phyloP scores from a whole-genome alignment of 2,888 invertebrate genomes.

The Callyntrura sp. region DNA sequence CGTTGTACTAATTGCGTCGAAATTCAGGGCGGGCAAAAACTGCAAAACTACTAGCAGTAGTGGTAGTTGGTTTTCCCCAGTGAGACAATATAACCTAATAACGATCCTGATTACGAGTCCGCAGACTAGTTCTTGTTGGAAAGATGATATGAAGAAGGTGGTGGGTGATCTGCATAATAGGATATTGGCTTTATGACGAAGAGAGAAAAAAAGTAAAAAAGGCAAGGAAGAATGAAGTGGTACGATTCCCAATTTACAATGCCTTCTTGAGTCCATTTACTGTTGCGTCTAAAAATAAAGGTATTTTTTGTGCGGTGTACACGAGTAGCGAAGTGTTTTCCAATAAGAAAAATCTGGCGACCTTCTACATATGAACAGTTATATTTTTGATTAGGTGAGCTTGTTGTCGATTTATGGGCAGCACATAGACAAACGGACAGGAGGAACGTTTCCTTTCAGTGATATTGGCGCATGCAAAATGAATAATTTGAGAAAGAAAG shows the following conservation, averaged over 20 bases:
- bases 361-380: too few relatives aligned
- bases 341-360: neutral
- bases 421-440: neutral
- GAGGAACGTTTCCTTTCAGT: neutral
- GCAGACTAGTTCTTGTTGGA: neutral
- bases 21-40: slow-evolving; percentile 28
- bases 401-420: neutral
- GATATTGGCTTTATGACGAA: neutral
- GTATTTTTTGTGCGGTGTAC: too few relatives aligned
- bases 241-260: neutral
- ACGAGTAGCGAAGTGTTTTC: neutral
- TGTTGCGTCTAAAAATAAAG: neutral
- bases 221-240: slow-evolving; percentile 1
- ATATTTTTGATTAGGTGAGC: too few relatives aligned
- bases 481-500: slow-evolving; percentile 10
- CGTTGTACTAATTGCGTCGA: slow-evolving; percentile 12
- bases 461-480: neutral
- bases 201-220: neutral
- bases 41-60: neutral
- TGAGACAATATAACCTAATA: slow-evolving; percentile 9
- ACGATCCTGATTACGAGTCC: neutral
- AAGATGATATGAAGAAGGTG: neutral
- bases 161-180: slow-evolving; percentile 22
- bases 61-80: slow-evolving; percentile 31
- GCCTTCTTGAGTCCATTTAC: neutral